Base-by-base conservation (phyloP, 2,888 invertebrate genomes). In the Dilophus febrilis region DNA sequence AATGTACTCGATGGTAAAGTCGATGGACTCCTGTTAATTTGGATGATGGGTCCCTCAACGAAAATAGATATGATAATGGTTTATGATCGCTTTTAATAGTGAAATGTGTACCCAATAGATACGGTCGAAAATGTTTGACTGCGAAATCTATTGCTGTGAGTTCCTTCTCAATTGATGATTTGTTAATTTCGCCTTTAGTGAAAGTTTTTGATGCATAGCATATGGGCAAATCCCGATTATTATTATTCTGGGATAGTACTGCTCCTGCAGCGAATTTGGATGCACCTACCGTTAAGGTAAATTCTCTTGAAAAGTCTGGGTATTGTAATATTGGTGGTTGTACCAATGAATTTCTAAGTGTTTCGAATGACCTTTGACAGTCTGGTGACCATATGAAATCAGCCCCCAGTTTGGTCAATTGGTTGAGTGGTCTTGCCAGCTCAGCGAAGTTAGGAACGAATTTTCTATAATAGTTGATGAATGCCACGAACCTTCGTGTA, bases 11-110 rank as follows among this genome's bases (percentile, higher is more conserved):
- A 51, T 43, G 13, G 28, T 31, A 35, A 48, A 51, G 34, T 48
- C 43, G 43, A 32, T 51, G 38, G 41, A 50, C 50, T 41, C 47
- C 47, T 11, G 47, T 50, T 19, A 52, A 36, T 43, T 50, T 47
- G 17, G 48, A 49, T 4, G 46, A 45, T 5, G 50, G 48, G 39
- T 50, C 49, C 41, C 44, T 46, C 39, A 49, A 42, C 16, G 44
- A 40, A 29, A 49, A 50, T 18, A 51, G 33, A 36, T 50, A 51
- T 7, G 47, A 30, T 19, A 51, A 40, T 1, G 49, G 49, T 38
- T 45, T 43, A 36, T 52, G 51, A 29, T 51, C 49, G 7, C 45
- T 45, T 18, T 29, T 40, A 10, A 49, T 46, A 3, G 35, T 35
- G 40, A 51, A n/a, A n/a, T n/a, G n/a, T n/a, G n/a, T n/a, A n/a